Evolutionary conservation across 2,797 vertebrate species (phyloP), one percentile per base, ranked within the genome.

Genomic region (Poecilia wingei): DNA sequence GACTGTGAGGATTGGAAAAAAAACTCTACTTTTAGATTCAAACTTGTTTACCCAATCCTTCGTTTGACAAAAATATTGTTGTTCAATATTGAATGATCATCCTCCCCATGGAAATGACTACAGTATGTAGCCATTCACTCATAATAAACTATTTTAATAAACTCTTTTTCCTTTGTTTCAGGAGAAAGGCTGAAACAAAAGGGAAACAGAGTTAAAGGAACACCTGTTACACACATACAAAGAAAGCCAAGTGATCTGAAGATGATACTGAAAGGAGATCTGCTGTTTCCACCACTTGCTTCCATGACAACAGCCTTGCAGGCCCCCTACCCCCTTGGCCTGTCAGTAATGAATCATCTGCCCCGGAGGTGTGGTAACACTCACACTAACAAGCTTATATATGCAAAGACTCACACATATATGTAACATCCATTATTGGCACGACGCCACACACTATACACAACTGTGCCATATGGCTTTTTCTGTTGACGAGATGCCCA

Each of bases 181-280:
- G 20, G 16, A 39, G 33, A 39, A 4, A 39, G 14, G 9, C 61
- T 39, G 18, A 66, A 49, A 28, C 13, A 18, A 68, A 7, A 69
- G 57, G 68, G 4, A 75, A 57, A 72, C 12, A 36, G 49, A 71
- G 31, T 41, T 8, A 79, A 13, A 69, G 12, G 72, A 13, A 73
- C 25, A 69, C 51, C 74, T 68, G 53, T 9, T 51, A 36, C 20
- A 20, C 12, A 66, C 73, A 78, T 18, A 43, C 36, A 18, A 20
- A 74, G 71, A 77, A 78, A 81, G 75, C 74, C 80, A 74, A 85
- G 85, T 84, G 79, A 92, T 90, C 88, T 89, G 87, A 92, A 93
- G 94, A 93, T 81, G 91, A 93, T 88, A 91, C 92, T 90, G 90
- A 93, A 92, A 92, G 87, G 61, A 86, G 91, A 94, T 91, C 91